Percentiles rank a stretch among this genome's conserved stretches.
phyloP scores from a whole-genome alignment of 2,888 invertebrate species.

The Cheilosia soror region DNA sequence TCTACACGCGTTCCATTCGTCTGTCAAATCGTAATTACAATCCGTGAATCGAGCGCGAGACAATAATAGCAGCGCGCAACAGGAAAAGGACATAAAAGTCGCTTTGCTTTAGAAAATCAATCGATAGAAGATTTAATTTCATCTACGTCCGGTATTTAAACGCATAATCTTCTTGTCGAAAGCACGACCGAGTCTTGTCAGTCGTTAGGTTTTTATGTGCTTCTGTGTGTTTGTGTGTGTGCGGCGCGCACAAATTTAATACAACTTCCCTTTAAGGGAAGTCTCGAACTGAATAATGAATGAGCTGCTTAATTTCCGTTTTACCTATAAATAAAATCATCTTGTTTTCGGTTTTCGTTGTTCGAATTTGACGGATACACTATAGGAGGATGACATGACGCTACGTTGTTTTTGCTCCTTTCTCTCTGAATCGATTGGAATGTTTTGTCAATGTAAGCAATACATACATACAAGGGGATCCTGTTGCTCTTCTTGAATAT shows the following conservation, averaged over 20 bases:
- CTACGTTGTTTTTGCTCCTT: conserved; percentile 1
- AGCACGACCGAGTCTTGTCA: conserved; percentile 24
- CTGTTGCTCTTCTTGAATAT: too few species aligned
- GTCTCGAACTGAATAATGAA: conserved; percentile 68
- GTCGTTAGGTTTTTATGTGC: conserved; percentile 16
- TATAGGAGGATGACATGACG: not conserved
- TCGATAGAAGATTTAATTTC: conserved; percentile 69
- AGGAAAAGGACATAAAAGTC: conserved; percentile 21
- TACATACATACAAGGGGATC: too few species aligned
- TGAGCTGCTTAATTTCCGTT: conserved; percentile 69
- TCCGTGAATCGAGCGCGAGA: conserved; percentile 30
- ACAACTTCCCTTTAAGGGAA: conserved; percentile 14
- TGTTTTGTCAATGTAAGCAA: too few species aligned
- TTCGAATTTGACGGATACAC: conserved; percentile 14
- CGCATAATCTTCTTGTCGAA: conserved; percentile 20
- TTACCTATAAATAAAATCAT: conserved; percentile 68
- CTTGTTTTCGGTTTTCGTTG: conserved; percentile 50
- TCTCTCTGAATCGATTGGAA: not conserved
- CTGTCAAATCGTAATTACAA: conserved; percentile 50
- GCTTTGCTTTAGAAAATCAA: conserved; percentile 56
- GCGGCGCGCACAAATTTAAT: conserved; percentile 8
- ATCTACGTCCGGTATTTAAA: conserved; percentile 52
- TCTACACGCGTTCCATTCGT: conserved; percentile 35
- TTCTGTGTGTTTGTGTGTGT: not conserved
- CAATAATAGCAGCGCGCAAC: conserved; percentile 49